Evolutionary conservation across 92 coral and sea anemone species (phyloP).

Genomic region (Scolanthus callimorphus): DNA sequence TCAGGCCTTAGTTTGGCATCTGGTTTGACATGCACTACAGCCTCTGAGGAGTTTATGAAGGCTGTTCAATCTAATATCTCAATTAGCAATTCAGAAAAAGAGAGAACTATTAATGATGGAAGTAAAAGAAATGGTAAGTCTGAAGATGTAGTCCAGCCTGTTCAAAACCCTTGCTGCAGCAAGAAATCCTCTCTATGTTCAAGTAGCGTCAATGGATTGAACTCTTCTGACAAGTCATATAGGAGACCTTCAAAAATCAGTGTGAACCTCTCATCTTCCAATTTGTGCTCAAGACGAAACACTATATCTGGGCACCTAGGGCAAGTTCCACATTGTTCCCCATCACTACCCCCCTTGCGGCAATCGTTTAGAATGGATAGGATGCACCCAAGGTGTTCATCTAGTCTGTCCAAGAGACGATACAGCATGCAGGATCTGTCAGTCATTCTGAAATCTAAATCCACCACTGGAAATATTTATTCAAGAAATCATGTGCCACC

Average conservation of each 20-base stretch:
- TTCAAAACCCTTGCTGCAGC: too few relatives aligned
- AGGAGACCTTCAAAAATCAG: too few relatives aligned
- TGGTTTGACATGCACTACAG: neutral
- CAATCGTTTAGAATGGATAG: neutral
- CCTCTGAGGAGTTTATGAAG: neutral
- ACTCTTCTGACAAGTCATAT: too few relatives aligned
- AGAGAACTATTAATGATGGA: too few relatives aligned
- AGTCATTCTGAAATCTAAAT: neutral
- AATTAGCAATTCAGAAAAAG: too few relatives aligned
- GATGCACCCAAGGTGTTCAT: neutral
- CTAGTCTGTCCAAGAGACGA: neutral
- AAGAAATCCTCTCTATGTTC: too few relatives aligned
- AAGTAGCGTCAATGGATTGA: too few relatives aligned
- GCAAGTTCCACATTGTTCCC: too few relatives aligned
- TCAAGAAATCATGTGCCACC: neutral
- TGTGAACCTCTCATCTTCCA: too few relatives aligned
- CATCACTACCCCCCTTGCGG: constrained; percentile 1
- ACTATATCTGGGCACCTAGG: neutral
- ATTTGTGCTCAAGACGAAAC: too few relatives aligned
- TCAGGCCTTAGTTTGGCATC: neutral
- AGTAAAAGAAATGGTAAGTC: too few relatives aligned
- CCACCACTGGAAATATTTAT: neutral
- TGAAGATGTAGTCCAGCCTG: too few relatives aligned
- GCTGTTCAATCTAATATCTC: neutral
- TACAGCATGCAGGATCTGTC: neutral